Evolutionary conservation across 2,888 invertebrate species (phyloP).

Genomic region (Alitta virens): DNA sequence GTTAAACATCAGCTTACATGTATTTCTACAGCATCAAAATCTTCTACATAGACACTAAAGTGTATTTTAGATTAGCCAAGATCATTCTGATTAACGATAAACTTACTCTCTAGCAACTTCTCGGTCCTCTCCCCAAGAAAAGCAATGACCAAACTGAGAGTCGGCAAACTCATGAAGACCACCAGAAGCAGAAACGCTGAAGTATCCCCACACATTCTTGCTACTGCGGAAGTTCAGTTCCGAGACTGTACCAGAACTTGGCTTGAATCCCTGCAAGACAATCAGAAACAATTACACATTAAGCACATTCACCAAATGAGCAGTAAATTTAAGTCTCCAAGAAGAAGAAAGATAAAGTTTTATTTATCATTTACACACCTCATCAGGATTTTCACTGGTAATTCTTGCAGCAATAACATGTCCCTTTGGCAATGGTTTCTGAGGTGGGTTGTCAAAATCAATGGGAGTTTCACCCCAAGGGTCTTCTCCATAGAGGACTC

Average conservation of each 20-base stretch:
- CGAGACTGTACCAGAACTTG: constrained; percentile 94
- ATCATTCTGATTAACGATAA: no score
- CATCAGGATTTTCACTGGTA: constrained; percentile 97
- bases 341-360: no score
- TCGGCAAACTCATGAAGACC: constrained; percentile 99
- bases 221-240: constrained; percentile 97
- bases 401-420: constrained; percentile 99
- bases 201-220: constrained; percentile 99
- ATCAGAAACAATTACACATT: no score
- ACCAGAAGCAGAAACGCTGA: constrained; percentile 96
- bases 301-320: no score
- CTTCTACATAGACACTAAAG: no score
- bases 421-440: constrained; percentile 88
- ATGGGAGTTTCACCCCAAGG: constrained; percentile 84
- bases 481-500: constrained; percentile 81
- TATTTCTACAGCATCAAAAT: no score
- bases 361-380: constrained; percentile 52
- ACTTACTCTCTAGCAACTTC: constrained; percentile 63
- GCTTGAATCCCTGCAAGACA: constrained; percentile 76
- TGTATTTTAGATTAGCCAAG: no score
- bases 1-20: no score
- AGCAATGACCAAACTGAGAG: constrained; percentile 99
- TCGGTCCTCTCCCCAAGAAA: constrained; percentile 97
- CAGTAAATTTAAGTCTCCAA: no score
- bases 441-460: constrained; percentile 83